Evolutionary conservation across 2,797 vertebrate species (phyloP), one percentile per base, ranked within the genome.

Genomic region (Thamnophis elegans): DNA sequence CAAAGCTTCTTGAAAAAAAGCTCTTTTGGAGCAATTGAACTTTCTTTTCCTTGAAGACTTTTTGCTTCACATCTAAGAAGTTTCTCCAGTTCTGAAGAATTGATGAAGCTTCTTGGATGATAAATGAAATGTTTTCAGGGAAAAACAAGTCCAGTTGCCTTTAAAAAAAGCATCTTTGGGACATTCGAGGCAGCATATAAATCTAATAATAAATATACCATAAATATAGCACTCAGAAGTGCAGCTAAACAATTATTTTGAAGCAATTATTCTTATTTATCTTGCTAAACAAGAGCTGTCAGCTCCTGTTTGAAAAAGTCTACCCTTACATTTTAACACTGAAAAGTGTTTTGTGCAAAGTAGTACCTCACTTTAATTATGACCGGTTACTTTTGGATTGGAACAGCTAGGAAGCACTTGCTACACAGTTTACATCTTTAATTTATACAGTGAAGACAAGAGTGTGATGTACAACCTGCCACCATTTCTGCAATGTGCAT

Each of bases 381-480:
- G 5, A 65, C 86, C 25, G 68, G n/a, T 93, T 90, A 88, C 18
- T 90, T 94, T 18, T 9, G 58, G 91, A 1, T 68, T 95, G 59
- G 22, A 88, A 95, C 28, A 92, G 87, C 68, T 18, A 87, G 87
- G 8, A 95, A 88, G 26, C 0, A 0, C 5, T 55, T 82, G 7
- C 16, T 91, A 82, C 32, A 51, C 0, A 93, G 28, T 88, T 89
- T 92, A 92, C 20, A 65, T 3, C 47, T 93, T 86, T 91, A 91
- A 94, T 89, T 94, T 93, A 92, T 94, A 68, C 85, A 91, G 22
- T 4, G 89, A 51, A 32, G 47, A 87, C 12, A 93, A 32, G 93
- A 93, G 60, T 85, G 59, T 68, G 3, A 93, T 93, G 55, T 56
- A 47, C 68, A 78, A 6, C 90, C 94, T 90, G 55, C 54, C 18